A percentile compares a stretch with the other conserved stretches of the same genome.
phyloP scores from a whole-genome alignment of 2,113 vertebrate species.

The Daubentonia madagascariensis region DNA sequence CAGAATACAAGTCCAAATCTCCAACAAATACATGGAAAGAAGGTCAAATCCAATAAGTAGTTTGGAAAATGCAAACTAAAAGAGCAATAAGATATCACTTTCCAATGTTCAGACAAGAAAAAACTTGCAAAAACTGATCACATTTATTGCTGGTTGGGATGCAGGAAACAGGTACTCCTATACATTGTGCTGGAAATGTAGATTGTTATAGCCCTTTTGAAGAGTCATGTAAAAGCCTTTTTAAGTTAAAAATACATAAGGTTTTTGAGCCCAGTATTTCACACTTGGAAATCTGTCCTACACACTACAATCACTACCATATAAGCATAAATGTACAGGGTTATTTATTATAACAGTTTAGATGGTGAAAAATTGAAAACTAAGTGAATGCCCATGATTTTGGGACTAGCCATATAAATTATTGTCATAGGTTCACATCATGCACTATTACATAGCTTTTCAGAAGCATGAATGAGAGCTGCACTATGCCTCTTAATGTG shows the following conservation, averaged over 20 bases:
- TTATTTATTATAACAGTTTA: not conserved
- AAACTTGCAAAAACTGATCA: not conserved
- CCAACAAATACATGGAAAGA: not conserved
- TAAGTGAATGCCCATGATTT: not conserved
- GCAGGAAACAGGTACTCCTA: not conserved
- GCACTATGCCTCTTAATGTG: not conserved
- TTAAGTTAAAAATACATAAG: slow-evolving; percentile 15
- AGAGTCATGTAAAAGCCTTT: not conserved
- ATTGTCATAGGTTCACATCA: not conserved
- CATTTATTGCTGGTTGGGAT: not conserved
- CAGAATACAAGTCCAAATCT: not conserved
- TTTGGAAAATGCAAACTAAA: not conserved
- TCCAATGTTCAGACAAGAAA: not conserved
- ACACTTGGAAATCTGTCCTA: not conserved
- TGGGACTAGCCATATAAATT: not conserved
- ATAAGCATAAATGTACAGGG: not conserved
- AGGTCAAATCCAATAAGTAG: not conserved
- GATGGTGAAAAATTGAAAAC: not conserved
- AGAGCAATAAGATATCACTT: not conserved
- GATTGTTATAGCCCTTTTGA: not conserved
- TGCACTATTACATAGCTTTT: not conserved
- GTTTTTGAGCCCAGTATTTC: not conserved
- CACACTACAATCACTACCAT: not conserved
- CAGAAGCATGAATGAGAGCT: not conserved
- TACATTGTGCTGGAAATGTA: not conserved